Base-by-base conservation (phyloP, 2,797 vertebrate genomes). In the Graptemys geographica region DNA sequence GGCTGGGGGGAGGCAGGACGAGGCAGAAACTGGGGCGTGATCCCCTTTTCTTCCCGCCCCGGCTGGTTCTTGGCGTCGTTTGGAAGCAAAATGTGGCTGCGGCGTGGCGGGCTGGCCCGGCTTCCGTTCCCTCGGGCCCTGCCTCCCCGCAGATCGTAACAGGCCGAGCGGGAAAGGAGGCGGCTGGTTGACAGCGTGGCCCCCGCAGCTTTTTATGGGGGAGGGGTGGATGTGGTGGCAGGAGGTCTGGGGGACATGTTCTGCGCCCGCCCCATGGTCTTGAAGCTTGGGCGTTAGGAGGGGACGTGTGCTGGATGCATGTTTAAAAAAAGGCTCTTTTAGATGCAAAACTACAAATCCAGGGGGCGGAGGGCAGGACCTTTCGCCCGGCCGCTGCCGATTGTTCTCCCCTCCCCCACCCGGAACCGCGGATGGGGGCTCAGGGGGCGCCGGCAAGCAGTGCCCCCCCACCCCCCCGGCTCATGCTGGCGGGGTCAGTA, bases 401-500 rank as follows among this genome's bases (percentile, higher is more conserved):
- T 19, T 5, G 19, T n/a, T 72, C 41, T 76, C 5, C 25, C 4
- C 6, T 25, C 25, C 12, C 11, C 12, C 96, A 95, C 97, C 87
- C 11, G 76, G 69, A 59, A 41, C 41, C 25, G 23, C 7, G 9
- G 79, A 4, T 1, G 37, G n/a, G n/a, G 27, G 47, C 59, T 4
- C 12, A 21, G 57, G 2, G 33, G 12, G 4, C 4, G 19, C 27
- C 31, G 25, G 33, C 28, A 9, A 55, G 79, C 21, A 25, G 11
- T 6, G 47, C 51, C 16, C 18, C 31, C 3, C 4, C 28, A 41
- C 41, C 41, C 41, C 41, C 41, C 51, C 11, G 1, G 16, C 79
- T 19, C 19, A 79, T 15, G 25, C 18, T 21, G 79, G n/a, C n/a
- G 3, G 52, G 76, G 62, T 98, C 96, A 99, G 98, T 99, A 99